These are phyloP conservation scores for Bufo bufo DNA, from an alignment of 2,113 vertebrate species.

Conservation along the genomic window DNA sequence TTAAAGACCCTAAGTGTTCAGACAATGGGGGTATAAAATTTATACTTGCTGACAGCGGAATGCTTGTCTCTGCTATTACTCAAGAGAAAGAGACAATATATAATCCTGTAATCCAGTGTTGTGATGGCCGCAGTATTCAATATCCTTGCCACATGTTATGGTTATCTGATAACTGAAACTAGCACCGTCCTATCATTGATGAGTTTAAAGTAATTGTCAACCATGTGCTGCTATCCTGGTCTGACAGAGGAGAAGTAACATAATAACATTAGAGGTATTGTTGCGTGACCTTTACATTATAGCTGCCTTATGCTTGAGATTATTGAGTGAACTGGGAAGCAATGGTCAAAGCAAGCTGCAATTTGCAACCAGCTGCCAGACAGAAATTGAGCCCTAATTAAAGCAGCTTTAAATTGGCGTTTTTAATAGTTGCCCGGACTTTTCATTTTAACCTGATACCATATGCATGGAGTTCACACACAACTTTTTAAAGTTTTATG, in stretches of 20 bases:
- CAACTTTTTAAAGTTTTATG: background rate
- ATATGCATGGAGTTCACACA: background rate
- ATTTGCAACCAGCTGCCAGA: conserved; percentile 48
- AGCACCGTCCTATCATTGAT: conserved; percentile 12
- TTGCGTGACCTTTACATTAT: conserved; percentile 48
- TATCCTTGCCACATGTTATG: conserved; percentile 12
- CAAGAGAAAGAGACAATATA: conserved; percentile 20
- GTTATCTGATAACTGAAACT: conserved; percentile 31
- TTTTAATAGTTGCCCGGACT: background rate
- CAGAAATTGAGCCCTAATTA: conserved; percentile 5
- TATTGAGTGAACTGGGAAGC: conserved; percentile 40
- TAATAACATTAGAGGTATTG: conserved; percentile 47
- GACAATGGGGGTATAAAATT: background rate
- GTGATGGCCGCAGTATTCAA: background rate
- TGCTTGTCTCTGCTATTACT: background rate
- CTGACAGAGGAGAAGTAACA: conserved; percentile 50
- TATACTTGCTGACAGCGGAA: background rate
- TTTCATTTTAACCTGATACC: background rate
- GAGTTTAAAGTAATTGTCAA: conserved; percentile 21
- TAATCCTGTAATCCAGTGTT: conserved; percentile 58
- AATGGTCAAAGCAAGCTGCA: conserved; percentile 40
- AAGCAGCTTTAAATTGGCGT: background rate
- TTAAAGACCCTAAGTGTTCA: background rate
- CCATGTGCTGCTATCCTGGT: background rate
- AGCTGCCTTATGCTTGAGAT: conserved; percentile 47